Base-by-base conservation (phyloP, 2,797 vertebrate species). In the Chelon auratus region DNA sequence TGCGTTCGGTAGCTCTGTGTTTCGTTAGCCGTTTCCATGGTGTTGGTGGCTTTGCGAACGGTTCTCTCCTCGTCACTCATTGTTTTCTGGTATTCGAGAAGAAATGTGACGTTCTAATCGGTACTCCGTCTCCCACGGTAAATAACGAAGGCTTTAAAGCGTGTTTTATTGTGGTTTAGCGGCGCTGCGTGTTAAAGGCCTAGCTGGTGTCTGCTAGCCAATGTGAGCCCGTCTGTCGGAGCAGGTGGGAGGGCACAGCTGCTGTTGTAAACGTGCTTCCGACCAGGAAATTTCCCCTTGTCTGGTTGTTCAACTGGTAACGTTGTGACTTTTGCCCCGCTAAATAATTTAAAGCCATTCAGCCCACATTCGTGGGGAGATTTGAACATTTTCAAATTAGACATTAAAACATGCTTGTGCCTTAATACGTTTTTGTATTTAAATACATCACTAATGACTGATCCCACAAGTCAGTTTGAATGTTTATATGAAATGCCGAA, bases 211-310 rank as follows among this genome's bases (percentile, higher is more conserved):
- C 65, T 72, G 78, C 51, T 84, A 91, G 84, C 85, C 80, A 77
- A 50, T 74, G 73, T 74, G 73, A 80, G 76, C 63, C 75, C 39
- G 84, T 80, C 56, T 82, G 77, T 74, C 22, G 58, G 78, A 84
- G 90, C 82, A 73, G 81, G 89, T 91, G 91, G 91, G 93, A 88
- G 90, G 92, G 88, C 88, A 90, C 91, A 92, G 89, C 86, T 90
- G 91, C 67, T 71, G 71, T 57, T 75, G 76, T 68, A 84, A 88
- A 85, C 81, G 85, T 83, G 90, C 84, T 87, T 77, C 86, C 72
- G 78, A 91, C 81, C 33, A 58, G 76, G 82, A 88, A 37, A 79
- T 82, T 69, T 70, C 48, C 55, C 64, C 33, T 9, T 0, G 30
- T 59, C 2, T n/a, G 36, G 1, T 0, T 64, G 47, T 52, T 43